Evolutionary conservation across 2,888 invertebrate genomes (phyloP).

Genomic region (Aethes cnicana): DNA sequence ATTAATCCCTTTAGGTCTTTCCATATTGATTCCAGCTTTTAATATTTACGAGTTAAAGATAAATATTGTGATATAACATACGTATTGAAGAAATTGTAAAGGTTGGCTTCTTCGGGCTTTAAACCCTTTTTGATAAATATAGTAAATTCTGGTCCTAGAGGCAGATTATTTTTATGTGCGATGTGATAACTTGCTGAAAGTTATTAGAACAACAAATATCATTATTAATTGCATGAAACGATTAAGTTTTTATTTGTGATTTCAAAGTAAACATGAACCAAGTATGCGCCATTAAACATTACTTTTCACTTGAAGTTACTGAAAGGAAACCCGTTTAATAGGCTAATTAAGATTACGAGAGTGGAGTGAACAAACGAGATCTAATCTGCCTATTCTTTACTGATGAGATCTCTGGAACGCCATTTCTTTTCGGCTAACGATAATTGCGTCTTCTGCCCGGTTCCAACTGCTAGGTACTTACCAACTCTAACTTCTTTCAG

Average conservation of each 20-base stretch:
- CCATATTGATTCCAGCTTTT: too few species aligned
- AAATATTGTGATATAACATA: not conserved
- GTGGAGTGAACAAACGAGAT: conserved; percentile 58
- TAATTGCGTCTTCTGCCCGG: conserved; percentile 31
- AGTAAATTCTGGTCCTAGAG: conserved; percentile 5
- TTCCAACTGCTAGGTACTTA: not conserved
- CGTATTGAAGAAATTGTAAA: conserved; percentile 2
- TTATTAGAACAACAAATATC: not conserved
- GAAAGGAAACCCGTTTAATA: conserved; percentile 43
- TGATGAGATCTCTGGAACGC: conserved; percentile 30
- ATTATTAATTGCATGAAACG: not conserved
- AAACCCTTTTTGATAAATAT: conserved; percentile 3
- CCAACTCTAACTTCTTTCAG: not conserved
- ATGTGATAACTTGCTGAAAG: not conserved
- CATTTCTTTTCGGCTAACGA: conserved; percentile 30
- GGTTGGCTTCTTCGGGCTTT: not conserved
- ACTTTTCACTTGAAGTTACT: conserved; percentile 22
- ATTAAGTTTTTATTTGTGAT: not conserved
- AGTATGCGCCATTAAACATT: conserved; percentile 13
- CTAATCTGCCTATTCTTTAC: conserved; percentile 47
- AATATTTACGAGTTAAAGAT: too few species aligned
- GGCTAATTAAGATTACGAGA: conserved; percentile 60
- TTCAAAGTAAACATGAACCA: not conserved
- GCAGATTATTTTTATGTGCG: not conserved
- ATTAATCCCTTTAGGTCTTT: too few species aligned